Evolutionary conservation across 2,888 invertebrate species (phyloP).

Genomic region (Glyphotaelius pellucidus): DNA sequence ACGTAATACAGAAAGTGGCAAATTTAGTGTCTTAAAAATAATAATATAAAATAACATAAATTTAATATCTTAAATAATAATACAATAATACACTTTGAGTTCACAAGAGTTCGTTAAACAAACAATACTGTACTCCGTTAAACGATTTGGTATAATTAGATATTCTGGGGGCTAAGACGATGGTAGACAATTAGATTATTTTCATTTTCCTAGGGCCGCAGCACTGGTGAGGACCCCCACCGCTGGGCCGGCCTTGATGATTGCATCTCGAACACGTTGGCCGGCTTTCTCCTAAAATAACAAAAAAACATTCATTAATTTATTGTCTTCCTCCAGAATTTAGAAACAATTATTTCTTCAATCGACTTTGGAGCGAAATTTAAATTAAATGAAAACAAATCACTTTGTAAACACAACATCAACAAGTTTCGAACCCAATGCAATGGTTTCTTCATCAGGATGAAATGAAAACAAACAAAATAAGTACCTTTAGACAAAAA

Average conservation of each 20-base stretch:
- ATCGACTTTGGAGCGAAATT: too few relatives aligned
- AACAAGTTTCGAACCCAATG: too few relatives aligned
- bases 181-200: background rate
- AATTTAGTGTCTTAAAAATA: background rate
- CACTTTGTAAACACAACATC: too few relatives aligned
- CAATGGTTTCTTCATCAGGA: too few relatives aligned
- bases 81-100: background rate
- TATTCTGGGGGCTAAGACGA: background rate
- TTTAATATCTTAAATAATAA: background rate
- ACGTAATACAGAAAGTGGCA: background rate
- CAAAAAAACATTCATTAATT: slow-evolving; percentile 9
- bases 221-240: slow-evolving; percentile 37
- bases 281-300: slow-evolving; percentile 57
- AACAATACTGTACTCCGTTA: background rate
- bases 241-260: slow-evolving; percentile 58
- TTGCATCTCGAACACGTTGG: slow-evolving; percentile 55
- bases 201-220: background rate
- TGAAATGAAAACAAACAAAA: too few relatives aligned
- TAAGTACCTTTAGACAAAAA: too few relatives aligned
- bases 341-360: too few relatives aligned
- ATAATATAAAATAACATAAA: background rate
- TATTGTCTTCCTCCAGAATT: background rate
- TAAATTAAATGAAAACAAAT: too few relatives aligned
- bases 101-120: background rate
- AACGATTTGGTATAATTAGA: background rate